Conservation (phyloP, 2,888 invertebrate genomes). For the Harpalus rufipes region DNA sequence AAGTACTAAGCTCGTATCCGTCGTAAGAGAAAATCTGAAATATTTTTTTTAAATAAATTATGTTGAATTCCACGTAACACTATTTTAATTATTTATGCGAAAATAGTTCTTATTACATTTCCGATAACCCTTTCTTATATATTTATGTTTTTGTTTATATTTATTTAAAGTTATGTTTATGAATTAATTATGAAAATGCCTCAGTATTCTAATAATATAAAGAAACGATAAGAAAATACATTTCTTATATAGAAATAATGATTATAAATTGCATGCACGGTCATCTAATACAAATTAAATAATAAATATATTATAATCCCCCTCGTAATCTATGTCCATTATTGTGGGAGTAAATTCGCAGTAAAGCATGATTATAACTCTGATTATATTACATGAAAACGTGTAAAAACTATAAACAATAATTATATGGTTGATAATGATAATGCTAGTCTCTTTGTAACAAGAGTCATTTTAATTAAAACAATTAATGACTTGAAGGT, state of each 20-base stretch:
- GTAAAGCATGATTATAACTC: neutral
- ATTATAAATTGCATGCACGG: neutral
- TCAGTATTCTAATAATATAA: neutral
- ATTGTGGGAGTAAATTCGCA: conserved; percentile 7
- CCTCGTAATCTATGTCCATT: conserved; percentile 18
- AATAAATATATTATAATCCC: conserved; percentile 10
- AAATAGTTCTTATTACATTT: too few relatives aligned
- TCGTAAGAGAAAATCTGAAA: too few relatives aligned
- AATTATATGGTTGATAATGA: conserved; percentile 27
- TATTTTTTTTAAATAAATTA: too few relatives aligned
- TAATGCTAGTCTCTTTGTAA: conserved; percentile 19
- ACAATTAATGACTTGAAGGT: conserved; percentile 34
- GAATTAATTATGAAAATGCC: too few relatives aligned
- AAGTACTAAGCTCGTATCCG: too few relatives aligned
- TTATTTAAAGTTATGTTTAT: too few relatives aligned
- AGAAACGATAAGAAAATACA: conserved; percentile 3
- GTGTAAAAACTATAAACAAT: conserved; percentile 44
- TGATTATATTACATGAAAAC: conserved; percentile 35
- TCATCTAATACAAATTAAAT: conserved; percentile 38
- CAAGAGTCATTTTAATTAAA: conserved; percentile 30
- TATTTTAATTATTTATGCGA: too few relatives aligned
- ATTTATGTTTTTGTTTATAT: too few relatives aligned
- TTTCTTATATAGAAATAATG: neutral
- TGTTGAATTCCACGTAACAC: too few relatives aligned
- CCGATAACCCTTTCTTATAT: too few relatives aligned